Percentiles rank a stretch among this genome's conserved stretches.
Evolutionary conservation across 2,113 vertebrate species (phyloP).

Genomic region (Erythrolamprus reginae): DNA sequence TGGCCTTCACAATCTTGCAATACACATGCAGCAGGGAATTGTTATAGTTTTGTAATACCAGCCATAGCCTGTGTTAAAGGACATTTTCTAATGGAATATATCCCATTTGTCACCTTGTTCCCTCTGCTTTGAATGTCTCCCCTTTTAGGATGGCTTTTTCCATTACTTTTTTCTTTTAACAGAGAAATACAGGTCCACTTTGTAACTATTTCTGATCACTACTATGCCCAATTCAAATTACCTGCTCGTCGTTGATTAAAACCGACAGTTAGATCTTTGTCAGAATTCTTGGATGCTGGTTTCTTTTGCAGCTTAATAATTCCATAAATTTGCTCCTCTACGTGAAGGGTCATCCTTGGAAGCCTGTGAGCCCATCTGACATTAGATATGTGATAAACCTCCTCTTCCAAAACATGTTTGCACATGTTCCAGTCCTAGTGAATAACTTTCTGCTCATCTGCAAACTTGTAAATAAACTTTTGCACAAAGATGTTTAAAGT

Average conservation of each 20-base stretch:
- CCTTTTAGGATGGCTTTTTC: background rate
- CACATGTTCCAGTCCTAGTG: background rate
- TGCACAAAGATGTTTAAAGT: background rate
- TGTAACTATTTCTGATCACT: background rate
- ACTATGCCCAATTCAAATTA: background rate
- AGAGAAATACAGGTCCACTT: background rate
- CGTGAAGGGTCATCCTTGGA: background rate
- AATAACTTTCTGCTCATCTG: background rate
- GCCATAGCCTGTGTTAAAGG: background rate
- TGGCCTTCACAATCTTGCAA: background rate
- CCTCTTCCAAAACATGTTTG: background rate
- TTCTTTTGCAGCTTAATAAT: background rate
- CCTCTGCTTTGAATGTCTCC: background rate
- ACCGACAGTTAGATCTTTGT: background rate
- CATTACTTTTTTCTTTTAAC: background rate
- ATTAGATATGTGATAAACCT: background rate
- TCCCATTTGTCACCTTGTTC: background rate
- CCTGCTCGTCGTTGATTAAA: background rate
- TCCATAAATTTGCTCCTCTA: background rate
- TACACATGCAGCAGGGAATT: background rate
- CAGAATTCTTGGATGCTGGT: background rate
- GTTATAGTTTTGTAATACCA: background rate
- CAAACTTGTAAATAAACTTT: background rate
- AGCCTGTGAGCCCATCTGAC: background rate
- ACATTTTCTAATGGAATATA: background rate